A percentile compares a stretch with the other conserved stretches of the same genome.
Evolutionary conservation across 2,888 invertebrate species (phyloP).

Genomic region (Mactromeris polynyma): DNA sequence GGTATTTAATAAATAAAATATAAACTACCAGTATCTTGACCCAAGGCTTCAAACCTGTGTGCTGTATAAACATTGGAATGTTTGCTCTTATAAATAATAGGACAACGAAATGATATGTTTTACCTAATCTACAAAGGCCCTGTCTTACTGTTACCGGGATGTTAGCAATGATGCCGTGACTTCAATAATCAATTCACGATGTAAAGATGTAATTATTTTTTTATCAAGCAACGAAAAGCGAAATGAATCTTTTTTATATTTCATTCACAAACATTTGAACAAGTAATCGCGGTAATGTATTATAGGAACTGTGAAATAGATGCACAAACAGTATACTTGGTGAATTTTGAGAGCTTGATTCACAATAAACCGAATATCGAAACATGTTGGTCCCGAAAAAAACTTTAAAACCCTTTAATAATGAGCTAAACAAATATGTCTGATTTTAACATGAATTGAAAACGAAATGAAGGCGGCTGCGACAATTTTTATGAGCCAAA

Average conservation of each 20-base stretch:
- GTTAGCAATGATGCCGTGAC: not conserved
- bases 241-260: not conserved
- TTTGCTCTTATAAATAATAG: slow-evolving; percentile 9
- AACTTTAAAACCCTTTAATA: no score
- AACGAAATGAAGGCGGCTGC: no score
- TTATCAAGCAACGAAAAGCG: slow-evolving; percentile 1
- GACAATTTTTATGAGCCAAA: no score
- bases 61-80: not conserved
- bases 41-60: not conserved
- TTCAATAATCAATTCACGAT: slow-evolving; percentile 5
- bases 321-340: not conserved
- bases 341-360: not conserved
- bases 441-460: no score
- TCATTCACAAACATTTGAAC: not conserved
- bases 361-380: not conserved
- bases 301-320: not conserved
- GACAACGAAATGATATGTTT: slow-evolving; percentile 12
- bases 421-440: no score
- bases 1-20: slow-evolving; percentile 23
- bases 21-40: slow-evolving; percentile 11
- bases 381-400: not conserved
- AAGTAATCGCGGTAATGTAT: not conserved
- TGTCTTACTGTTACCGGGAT: not conserved
- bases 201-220: not conserved
- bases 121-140: not conserved